Percentiles rank a stretch among this genome's conserved stretches.
These are phyloP conservation scores for Podarcis muralis DNA, from an alignment of 2,113 vertebrate genomes.

Conservation along the genomic window DNA sequence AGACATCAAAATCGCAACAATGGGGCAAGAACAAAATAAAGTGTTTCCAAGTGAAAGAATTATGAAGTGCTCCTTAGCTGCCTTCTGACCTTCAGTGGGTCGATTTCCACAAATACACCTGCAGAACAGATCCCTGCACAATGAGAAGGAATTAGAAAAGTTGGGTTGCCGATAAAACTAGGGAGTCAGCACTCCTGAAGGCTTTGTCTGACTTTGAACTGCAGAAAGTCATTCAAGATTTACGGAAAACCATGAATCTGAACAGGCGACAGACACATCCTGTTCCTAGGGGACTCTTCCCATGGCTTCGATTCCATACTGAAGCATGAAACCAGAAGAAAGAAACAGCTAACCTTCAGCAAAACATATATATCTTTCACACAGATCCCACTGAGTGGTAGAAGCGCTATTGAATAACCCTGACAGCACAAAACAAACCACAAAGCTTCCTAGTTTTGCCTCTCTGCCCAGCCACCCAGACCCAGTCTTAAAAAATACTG, in stretches of 20 bases:
- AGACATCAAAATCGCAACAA: background rate
- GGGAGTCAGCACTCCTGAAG: slow-evolving; percentile 7
- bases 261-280: background rate
- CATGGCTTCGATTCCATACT: background rate
- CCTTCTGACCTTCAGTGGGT: background rate
- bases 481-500: slow-evolving; percentile 1
- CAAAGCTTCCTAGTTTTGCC: slow-evolving; percentile 4
- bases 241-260: slow-evolving; percentile 3
- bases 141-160: background rate
- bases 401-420: slow-evolving; percentile 28
- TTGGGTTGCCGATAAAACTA: background rate
- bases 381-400: background rate
- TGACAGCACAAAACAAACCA: slow-evolving; percentile 34
- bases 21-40: background rate
- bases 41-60: background rate
- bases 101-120: background rate
- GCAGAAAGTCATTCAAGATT: slow-evolving; percentile 21
- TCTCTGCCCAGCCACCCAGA: background rate
- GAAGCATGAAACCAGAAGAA: slow-evolving; percentile 14
- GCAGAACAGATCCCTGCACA: background rate
- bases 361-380: background rate
- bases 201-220: slow-evolving; percentile 22
- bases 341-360: slow-evolving; percentile 25
- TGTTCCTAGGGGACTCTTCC: slow-evolving; percentile 5
- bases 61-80: background rate